phyloP scores from a whole-genome alignment of 1,140 invertebrate species.

The Apolygus lucorum region DNA sequence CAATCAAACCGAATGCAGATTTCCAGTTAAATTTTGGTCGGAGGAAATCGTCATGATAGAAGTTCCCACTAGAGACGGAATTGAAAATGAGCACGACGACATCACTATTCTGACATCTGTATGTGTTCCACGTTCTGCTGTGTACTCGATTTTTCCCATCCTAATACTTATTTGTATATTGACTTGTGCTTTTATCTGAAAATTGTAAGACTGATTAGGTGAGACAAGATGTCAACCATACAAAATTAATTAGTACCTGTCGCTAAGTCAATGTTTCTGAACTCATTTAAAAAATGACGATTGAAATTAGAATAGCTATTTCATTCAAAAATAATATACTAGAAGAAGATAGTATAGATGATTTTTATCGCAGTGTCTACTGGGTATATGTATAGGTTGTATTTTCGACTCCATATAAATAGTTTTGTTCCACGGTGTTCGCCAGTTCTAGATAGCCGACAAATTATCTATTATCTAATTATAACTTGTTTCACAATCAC shows the following conservation, averaged over 20 bases:
- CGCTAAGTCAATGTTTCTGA: neutral
- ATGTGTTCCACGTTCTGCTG: slow-evolving; percentile 62
- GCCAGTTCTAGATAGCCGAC: no score
- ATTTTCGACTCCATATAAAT: no score
- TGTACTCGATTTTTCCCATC: slow-evolving; percentile 70
- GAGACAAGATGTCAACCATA: neutral
- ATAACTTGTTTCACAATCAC: no score
- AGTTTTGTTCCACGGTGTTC: no score
- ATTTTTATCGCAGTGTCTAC: no score
- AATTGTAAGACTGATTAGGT: neutral
- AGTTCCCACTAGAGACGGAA: slow-evolving; percentile 66
- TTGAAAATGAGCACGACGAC: slow-evolving; percentile 62
- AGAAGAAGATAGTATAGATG: no score
- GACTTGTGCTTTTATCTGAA: slow-evolving; percentile 48
- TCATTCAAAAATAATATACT: no score
- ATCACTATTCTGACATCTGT: slow-evolving; percentile 57
- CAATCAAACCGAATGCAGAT: slow-evolving; percentile 64
- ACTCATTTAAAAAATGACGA: no score
- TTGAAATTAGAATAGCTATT: no score
- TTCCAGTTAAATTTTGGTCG: slow-evolving; percentile 57
- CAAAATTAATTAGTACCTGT: neutral
- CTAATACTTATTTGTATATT: slow-evolving; percentile 62
- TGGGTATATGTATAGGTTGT: no score
- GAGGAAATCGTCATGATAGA: slow-evolving; percentile 66
- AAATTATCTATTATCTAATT: no score